Conservation (phyloP, 1,140 invertebrate species). For the Cotesia typhae region DNA sequence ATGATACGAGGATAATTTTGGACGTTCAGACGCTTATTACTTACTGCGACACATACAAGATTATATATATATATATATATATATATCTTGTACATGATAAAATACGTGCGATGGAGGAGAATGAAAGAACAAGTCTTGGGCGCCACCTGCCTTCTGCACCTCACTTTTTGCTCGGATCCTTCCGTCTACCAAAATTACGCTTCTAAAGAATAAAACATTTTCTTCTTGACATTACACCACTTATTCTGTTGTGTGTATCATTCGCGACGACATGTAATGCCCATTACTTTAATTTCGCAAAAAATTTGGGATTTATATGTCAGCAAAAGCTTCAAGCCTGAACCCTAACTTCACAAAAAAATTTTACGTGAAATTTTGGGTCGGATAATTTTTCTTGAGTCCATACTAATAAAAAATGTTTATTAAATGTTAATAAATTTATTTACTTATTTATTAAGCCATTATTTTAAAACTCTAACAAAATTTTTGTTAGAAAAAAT, state of each 20-base stretch:
- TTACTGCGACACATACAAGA: conserved; percentile 1
- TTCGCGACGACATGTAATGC: background rate
- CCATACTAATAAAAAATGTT: too few relatives aligned
- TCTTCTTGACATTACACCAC: conserved; percentile 23
- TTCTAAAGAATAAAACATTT: background rate
- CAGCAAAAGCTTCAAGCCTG: too few relatives aligned
- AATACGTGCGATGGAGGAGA: background rate
- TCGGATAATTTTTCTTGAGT: too few relatives aligned
- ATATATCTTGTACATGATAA: too few relatives aligned
- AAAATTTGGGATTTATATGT: background rate
- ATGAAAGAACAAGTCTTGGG: conserved; percentile 12
- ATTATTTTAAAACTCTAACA: too few relatives aligned
- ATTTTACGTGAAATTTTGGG: too few relatives aligned
- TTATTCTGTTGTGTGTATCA: too few relatives aligned
- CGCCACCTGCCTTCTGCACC: conserved; percentile 37
- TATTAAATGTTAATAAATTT: too few relatives aligned
- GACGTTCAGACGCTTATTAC: conserved; percentile 12
- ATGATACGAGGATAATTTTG: background rate
- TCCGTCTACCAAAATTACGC: conserved; percentile 33
- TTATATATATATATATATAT: too few relatives aligned
- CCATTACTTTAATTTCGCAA: background rate
- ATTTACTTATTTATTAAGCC: too few relatives aligned
- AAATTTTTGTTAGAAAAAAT: too few relatives aligned
- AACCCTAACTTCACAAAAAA: too few relatives aligned
- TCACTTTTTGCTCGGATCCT: conserved; percentile 30